Percentiles rank a stretch among this genome's conserved stretches.
These are phyloP conservation scores for Eristalinus aeneus DNA, from an alignment of 2,888 invertebrate genomes.

Conservation along the genomic window DNA sequence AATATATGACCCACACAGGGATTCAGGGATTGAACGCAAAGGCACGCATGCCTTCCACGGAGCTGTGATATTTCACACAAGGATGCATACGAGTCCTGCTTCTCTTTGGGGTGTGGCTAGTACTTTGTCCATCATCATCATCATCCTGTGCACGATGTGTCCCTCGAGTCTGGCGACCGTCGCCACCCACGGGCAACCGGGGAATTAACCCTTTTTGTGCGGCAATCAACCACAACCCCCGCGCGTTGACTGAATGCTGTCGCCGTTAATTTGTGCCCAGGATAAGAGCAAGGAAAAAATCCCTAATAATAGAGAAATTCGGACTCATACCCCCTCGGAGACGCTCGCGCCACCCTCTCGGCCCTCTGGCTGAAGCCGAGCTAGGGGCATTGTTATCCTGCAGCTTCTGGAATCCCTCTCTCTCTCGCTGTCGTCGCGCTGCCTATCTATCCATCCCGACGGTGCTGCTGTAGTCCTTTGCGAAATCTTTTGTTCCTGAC, in stretches of 20 bases:
- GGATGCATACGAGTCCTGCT: slow-evolving; percentile 9
- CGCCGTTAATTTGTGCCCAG: slow-evolving; percentile 59
- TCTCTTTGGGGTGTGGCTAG: background rate
- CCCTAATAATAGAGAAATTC: slow-evolving; percentile 52
- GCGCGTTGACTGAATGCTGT: slow-evolving; percentile 64
- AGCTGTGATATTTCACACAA: background rate
- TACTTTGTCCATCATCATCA: slow-evolving; percentile 60
- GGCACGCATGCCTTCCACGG: background rate
- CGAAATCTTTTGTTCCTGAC: slow-evolving; percentile 69
- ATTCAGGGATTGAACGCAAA: slow-evolving; percentile 17
- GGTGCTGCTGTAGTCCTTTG: slow-evolving; percentile 41
- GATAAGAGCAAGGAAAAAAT: slow-evolving; percentile 6
- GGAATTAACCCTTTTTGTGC: slow-evolving; percentile 65
- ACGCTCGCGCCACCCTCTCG: background rate
- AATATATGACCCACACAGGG: slow-evolving; percentile 56
- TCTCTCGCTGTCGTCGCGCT: slow-evolving; percentile 29
- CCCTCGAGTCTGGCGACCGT: slow-evolving; percentile 20
- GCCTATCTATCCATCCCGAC: slow-evolving; percentile 40
- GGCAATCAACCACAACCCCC: slow-evolving; percentile 39
- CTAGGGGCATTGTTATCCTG: slow-evolving; percentile 55
- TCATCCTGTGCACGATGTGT: slow-evolving; percentile 53
- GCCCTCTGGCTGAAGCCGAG: background rate
- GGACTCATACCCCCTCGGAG: background rate
- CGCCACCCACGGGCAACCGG: slow-evolving; percentile 19
- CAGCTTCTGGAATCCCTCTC: slow-evolving; percentile 35